Base-by-base conservation (phyloP, 2,888 invertebrate species). In the Liodrosophila aerea region DNA sequence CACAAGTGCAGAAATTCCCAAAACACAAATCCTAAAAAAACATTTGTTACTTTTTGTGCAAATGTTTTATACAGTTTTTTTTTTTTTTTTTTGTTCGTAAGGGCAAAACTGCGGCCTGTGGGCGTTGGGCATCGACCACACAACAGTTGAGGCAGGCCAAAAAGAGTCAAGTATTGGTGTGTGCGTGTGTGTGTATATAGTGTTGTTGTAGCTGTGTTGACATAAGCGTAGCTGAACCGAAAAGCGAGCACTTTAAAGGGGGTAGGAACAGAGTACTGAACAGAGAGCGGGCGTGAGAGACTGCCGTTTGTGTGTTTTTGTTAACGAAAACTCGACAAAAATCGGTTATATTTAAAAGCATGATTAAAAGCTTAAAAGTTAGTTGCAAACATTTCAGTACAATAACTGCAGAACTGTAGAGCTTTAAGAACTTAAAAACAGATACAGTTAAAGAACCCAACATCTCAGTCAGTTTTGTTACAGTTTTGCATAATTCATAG, bases 1-100 rank as follows among this genome's bases (percentile, higher is more conserved):
- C 81, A 87, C 88, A 87, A 87, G 87, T 88, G 88, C 87, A 86
- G 71, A 86, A 86, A 87, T 88, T 88, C 88, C 84, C 87, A 87
- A 85, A 85, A 85, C 76, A 87, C 78, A 77, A 77, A 87, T 83
- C 81, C 83, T 83, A 76, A 80, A 83, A 83, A 86, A 85, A 83
- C 83, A 83, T 80, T 85, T 86, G 76, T 85, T 71, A 75, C 82
- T 84, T 84, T 87, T 86, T 86, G 56, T 67, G 56, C 22, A 54
- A 65, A 45, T 44, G 62, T 64, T 61, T 49, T 58, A 44, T 59
- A 73, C 64, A 61, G 12, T 12, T 37, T 15, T n/a, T 37, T 15
- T 13, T 5, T 34, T 7, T 36, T 9, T 16, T 15, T 16, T n/a
- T 16, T 47, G 64, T 69, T 61, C 41, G 30, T 3, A 40, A 29